These are phyloP conservation scores for Pelochelys cantorii DNA, from an alignment of 2,797 vertebrate species.

Conservation along the genomic window DNA sequence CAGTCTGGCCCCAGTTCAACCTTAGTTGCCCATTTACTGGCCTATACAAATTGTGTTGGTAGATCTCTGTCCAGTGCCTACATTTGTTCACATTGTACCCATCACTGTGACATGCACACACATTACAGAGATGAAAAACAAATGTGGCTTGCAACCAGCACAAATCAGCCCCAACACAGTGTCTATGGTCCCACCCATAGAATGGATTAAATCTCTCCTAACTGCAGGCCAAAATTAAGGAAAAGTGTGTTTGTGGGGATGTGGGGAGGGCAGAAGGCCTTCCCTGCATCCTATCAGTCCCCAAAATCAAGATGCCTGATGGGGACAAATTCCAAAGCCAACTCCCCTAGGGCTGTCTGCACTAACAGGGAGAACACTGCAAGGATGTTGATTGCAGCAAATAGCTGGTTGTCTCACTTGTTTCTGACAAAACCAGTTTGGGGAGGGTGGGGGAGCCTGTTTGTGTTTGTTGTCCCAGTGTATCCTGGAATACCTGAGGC, in stretches of 20 bases:
- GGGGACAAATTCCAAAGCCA: constrained; percentile 24
- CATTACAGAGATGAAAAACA: background rate
- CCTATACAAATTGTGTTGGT: background rate
- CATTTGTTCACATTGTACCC: background rate
- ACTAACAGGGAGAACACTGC: background rate
- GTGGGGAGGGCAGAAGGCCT: background rate
- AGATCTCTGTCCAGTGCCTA: background rate
- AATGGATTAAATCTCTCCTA: background rate
- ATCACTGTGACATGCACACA: background rate
- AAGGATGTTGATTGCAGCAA: constrained; percentile 62
- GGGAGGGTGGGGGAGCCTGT: accelerated
- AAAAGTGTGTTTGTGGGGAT: accelerated
- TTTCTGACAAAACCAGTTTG: constrained; percentile 7
- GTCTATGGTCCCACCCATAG: background rate
- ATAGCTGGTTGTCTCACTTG: background rate
- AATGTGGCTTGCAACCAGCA: background rate
- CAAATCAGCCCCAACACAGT: background rate
- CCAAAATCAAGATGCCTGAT: constrained; percentile 37
- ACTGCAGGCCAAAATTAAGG: background rate
- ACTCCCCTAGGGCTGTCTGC: constrained; percentile 44
- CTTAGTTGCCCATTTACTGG: constrained; percentile 56
- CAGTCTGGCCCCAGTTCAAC: background rate
- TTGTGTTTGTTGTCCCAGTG: background rate
- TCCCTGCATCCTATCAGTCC: background rate
- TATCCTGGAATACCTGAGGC: background rate